Conservation (phyloP, 35 echinoderm and acorn worm genomes). For the Strongylocentrotus purpuratus region DNA sequence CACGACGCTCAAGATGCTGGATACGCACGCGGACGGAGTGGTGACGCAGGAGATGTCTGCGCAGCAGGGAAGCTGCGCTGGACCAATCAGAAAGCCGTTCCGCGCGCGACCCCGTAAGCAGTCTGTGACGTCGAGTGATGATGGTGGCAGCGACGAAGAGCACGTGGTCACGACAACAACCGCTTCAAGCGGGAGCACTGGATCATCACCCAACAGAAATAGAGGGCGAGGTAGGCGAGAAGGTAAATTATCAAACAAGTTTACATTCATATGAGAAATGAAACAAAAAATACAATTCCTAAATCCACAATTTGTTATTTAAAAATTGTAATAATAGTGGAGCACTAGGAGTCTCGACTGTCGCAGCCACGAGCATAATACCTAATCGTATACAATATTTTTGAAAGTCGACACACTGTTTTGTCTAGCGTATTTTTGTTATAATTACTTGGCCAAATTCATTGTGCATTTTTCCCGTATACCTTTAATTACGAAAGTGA, state of each 20-base stretch:
- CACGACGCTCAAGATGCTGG: slow-evolving; percentile 25
- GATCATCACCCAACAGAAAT: background rate
- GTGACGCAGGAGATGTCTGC: background rate
- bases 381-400: too few species aligned
- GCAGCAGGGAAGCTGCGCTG: slow-evolving; percentile 22
- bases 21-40: slow-evolving; percentile 20
- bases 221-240: slow-evolving; percentile 65
- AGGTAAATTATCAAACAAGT: slow-evolving; percentile 33
- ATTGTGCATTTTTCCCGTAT: too few species aligned
- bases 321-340: too few species aligned
- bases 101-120: slow-evolving; percentile 62
- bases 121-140: slow-evolving; percentile 29
- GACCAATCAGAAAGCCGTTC: slow-evolving; percentile 53
- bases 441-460: too few species aligned
- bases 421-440: too few species aligned
- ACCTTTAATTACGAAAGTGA: too few species aligned
- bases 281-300: background rate
- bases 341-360: too few species aligned
- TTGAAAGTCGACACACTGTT: too few species aligned
- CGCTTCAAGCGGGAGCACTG: background rate
- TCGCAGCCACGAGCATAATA: too few species aligned
- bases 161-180: slow-evolving; percentile 26
- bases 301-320: too few species aligned
- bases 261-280: background rate
- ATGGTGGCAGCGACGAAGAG: slow-evolving; percentile 55